These are phyloP conservation scores for Lordiphosa andalusiaca DNA, from an alignment of 2,888 invertebrate genomes.

Conservation along the genomic window DNA sequence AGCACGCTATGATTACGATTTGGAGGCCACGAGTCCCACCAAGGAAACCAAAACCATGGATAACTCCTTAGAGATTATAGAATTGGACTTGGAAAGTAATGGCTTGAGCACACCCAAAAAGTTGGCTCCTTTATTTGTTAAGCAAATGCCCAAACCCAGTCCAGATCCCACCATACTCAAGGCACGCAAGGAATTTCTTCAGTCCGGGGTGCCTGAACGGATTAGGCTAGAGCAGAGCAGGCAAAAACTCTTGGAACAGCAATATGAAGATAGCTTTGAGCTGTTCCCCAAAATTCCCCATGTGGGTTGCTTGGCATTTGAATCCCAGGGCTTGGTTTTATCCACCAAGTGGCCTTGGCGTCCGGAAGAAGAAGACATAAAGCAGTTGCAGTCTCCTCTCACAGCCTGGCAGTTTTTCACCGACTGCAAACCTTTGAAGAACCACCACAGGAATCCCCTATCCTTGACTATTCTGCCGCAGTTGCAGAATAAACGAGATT, in stretches of 20 bases:
- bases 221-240: conserved; percentile 82
- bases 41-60: conserved; percentile 34
- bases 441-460: no score
- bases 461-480: conserved; percentile 34
- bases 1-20: conserved; percentile 76
- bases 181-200: conserved; percentile 86
- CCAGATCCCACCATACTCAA: conserved; percentile 83
- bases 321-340: conserved; percentile 78
- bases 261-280: conserved; percentile 77
- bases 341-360: conserved; percentile 10
- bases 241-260: conserved; percentile 80
- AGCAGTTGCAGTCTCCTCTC: no score
- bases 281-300: conserved; percentile 85
- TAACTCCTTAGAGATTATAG: conserved; percentile 58
- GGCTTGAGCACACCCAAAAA: conserved; percentile 79
- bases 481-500: conserved; percentile 78
- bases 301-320: conserved; percentile 79
- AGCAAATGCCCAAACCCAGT: conserved; percentile 81
- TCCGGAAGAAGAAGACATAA: background rate
- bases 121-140: conserved; percentile 87
- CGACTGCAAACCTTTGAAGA: background rate
- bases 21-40: conserved; percentile 55
- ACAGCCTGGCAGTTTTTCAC: no score
- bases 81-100: conserved; percentile 67
- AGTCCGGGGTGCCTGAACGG: conserved; percentile 86